Percentiles rank a stretch among this genome's conserved stretches.
Evolutionary conservation across 2,797 vertebrate species (phyloP).

Genomic region (Tragelaphus oryx): DNA sequence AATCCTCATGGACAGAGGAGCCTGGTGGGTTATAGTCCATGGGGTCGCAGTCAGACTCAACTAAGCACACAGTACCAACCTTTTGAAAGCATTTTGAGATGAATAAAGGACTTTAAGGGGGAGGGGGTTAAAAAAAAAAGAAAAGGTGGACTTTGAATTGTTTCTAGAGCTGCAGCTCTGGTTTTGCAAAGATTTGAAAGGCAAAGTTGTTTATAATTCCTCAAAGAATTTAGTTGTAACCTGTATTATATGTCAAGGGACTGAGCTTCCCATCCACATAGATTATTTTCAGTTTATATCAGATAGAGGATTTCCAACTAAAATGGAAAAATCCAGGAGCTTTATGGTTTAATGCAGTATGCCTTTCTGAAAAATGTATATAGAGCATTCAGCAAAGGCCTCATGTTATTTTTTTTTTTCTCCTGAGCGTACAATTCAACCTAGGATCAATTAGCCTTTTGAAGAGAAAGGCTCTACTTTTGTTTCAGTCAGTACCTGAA

Average conservation of each 20-base stretch:
- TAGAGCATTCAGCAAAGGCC: background rate
- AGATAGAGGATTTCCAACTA: background rate
- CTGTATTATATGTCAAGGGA: background rate
- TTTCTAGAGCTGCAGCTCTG: background rate
- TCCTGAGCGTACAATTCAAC: background rate
- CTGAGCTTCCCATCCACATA: background rate
- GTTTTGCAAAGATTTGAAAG: background rate
- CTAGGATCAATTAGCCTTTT: background rate
- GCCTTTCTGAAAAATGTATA: background rate
- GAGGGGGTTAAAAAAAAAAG: background rate
- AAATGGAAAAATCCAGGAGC: background rate
- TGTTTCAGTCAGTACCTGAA: background rate
- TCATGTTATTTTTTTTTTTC: background rate
- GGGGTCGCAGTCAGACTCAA: accelerated
- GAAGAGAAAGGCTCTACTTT: background rate
- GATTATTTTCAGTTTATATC: background rate
- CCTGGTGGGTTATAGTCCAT: background rate
- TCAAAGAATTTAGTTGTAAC: background rate
- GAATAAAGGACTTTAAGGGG: background rate
- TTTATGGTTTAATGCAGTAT: background rate
- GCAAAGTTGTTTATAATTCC: background rate
- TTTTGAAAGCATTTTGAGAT: background rate
- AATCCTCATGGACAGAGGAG: background rate
- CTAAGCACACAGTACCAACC: background rate
- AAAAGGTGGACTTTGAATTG: background rate